phyloP scores from a whole-genome alignment of 2,797 vertebrate genomes.

The Dipus sagitta region DNA sequence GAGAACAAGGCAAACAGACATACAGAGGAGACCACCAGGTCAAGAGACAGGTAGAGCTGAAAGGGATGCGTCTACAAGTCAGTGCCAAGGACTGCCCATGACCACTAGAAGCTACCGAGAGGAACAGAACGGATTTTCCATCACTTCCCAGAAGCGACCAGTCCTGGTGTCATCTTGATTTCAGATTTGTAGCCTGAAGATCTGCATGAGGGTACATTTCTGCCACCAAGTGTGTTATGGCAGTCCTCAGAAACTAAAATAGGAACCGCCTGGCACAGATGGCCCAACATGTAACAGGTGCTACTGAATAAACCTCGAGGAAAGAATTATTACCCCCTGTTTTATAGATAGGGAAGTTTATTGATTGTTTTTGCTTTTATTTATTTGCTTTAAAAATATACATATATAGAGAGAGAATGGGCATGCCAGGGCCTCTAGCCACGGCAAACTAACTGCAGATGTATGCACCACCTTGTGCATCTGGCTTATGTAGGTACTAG shows the following conservation, averaged over 20 bases:
- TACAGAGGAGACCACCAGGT: not conserved
- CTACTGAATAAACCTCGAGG: not conserved
- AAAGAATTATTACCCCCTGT: not conserved
- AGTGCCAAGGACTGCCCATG: not conserved
- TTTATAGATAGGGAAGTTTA: not conserved
- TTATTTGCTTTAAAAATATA: too few relatives aligned
- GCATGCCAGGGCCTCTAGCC: too few relatives aligned
- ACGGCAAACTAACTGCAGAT: too few relatives aligned
- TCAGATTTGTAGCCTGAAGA: not conserved
- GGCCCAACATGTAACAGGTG: not conserved
- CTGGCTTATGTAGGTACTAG: too few relatives aligned
- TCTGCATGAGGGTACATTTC: not conserved
- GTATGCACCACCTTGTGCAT: too few relatives aligned
- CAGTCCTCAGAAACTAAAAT: not conserved
- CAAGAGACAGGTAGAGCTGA: not conserved
- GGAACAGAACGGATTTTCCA: not conserved
- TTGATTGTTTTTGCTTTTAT: not conserved
- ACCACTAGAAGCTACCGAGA: not conserved
- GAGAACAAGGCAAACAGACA: not conserved
- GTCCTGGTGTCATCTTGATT: not conserved
- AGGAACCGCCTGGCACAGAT: not conserved
- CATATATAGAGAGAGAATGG: too few relatives aligned
- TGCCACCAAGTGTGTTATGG: not conserved
- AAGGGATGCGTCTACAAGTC: not conserved
- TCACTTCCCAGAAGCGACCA: not conserved